Evolutionary conservation across 2,888 invertebrate species (phyloP).

Genomic region (Oligia strigilis): DNA sequence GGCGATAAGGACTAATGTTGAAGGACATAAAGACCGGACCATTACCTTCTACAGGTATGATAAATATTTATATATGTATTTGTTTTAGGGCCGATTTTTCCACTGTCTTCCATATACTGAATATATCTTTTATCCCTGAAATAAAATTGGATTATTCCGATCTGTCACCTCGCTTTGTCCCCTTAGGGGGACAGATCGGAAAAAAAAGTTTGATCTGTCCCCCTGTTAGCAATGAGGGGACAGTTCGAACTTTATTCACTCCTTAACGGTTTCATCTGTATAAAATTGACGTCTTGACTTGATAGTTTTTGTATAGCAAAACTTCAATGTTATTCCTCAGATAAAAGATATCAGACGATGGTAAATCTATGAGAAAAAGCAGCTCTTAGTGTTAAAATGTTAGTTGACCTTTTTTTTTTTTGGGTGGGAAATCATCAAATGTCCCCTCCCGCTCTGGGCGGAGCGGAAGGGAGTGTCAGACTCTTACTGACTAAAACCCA

Average conservation of each 20-base stretch:
- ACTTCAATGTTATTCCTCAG: background rate
- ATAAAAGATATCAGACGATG: background rate
- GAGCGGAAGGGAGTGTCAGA: too few species aligned
- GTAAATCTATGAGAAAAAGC: background rate
- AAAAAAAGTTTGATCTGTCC: too few species aligned
- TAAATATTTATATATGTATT: conserved; percentile 3
- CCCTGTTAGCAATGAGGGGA: too few species aligned
- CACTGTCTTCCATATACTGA: too few species aligned
- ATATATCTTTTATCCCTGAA: background rate
- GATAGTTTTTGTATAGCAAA: background rate
- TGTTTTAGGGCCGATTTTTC: background rate
- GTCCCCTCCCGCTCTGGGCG: too few species aligned
- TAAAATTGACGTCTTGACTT: background rate
- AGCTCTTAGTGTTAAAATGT: background rate
- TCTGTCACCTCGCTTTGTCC: too few species aligned
- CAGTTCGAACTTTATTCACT: too few species aligned
- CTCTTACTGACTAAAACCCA: too few species aligned
- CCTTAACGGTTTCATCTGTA: too few species aligned
- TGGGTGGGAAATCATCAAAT: too few species aligned
- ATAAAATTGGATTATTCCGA: too few species aligned
- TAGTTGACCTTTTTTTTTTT: background rate
- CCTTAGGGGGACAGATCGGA: too few species aligned
- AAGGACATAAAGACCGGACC: conserved; percentile 91
- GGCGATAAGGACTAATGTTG: conserved; percentile 92
- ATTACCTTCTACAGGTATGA: conserved; percentile 95